phyloP scores from a whole-genome alignment of 2,888 invertebrate species.

The Drosophila subsilvestris region DNA sequence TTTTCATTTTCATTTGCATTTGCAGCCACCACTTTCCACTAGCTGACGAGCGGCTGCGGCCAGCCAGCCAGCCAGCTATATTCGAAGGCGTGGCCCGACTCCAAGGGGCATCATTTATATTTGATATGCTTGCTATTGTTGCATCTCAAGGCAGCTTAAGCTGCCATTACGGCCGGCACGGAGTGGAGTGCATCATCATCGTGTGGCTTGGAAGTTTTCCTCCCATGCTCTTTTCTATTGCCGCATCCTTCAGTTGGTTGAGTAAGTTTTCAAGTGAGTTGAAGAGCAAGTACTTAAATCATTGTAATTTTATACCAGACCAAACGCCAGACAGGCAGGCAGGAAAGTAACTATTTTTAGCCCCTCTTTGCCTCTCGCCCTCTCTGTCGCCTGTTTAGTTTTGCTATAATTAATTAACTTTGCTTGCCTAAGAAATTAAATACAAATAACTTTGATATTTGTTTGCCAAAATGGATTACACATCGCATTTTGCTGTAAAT shows the following conservation, averaged over 20 bases:
- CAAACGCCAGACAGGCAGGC: conserved; percentile 6
- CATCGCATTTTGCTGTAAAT: conserved; percentile 60
- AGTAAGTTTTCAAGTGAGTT: conserved; percentile 49
- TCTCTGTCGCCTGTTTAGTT: conserved; percentile 49
- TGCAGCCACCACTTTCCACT: conserved; percentile 50
- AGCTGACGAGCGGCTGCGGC: conserved; percentile 29
- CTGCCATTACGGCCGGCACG: conserved; percentile 58
- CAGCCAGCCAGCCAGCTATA: not conserved
- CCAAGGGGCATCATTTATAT: conserved; percentile 54
- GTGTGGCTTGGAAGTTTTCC: not conserved
- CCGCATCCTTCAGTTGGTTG: conserved; percentile 26
- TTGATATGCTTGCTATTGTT: conserved; percentile 48
- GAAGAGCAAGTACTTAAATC: conserved; percentile 67
- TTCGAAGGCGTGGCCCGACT: conserved; percentile 28
- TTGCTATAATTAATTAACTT: conserved; percentile 74
- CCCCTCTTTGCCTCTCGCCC: not conserved
- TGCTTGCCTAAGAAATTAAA: conserved; percentile 76
- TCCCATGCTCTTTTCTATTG: conserved; percentile 6
- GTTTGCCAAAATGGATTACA: conserved; percentile 71
- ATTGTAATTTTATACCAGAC: conserved; percentile 63
- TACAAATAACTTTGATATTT: conserved; percentile 75
- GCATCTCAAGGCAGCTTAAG: conserved; percentile 59
- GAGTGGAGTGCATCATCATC: conserved; percentile 19
- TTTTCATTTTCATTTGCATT: conserved; percentile 61
- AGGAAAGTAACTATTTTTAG: not conserved